phyloP scores from a whole-genome alignment of 2,797 vertebrate genomes.

The Hirundo rustica region DNA sequence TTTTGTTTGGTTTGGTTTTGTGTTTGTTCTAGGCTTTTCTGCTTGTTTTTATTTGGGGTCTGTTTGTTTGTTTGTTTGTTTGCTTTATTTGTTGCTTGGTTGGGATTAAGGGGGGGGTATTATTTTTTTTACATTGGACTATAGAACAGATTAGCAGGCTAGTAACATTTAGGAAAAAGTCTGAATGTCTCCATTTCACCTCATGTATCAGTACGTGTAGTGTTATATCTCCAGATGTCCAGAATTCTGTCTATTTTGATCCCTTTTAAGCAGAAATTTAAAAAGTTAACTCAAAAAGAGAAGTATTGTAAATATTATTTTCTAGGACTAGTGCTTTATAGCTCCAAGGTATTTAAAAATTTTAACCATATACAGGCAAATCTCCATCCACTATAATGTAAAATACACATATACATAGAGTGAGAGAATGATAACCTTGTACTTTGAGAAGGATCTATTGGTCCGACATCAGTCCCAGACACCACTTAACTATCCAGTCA shows the following conservation, averaged over 20 bases:
- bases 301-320: background rate
- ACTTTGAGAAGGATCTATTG: background rate
- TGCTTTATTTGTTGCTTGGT: background rate
- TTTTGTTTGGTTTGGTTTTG: background rate
- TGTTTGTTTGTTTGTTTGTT: background rate
- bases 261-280: background rate
- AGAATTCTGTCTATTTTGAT: background rate
- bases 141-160: background rate
- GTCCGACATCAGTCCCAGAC: background rate
- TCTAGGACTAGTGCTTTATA: background rate
- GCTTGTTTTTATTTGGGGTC: background rate
- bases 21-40: background rate
- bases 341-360: background rate
- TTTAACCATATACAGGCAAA: background rate
- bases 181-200: background rate
- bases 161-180: background rate
- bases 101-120: accelerated
- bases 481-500: background rate
- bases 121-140: background rate
- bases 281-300: background rate
- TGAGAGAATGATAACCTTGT: background rate
- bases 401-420: background rate
- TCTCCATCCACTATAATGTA: background rate
- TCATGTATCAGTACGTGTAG: background rate
- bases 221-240: background rate